These are phyloP conservation scores for Lutjanus campechanus DNA, from an alignment of 2,797 vertebrate genomes.

Conservation along the genomic window DNA sequence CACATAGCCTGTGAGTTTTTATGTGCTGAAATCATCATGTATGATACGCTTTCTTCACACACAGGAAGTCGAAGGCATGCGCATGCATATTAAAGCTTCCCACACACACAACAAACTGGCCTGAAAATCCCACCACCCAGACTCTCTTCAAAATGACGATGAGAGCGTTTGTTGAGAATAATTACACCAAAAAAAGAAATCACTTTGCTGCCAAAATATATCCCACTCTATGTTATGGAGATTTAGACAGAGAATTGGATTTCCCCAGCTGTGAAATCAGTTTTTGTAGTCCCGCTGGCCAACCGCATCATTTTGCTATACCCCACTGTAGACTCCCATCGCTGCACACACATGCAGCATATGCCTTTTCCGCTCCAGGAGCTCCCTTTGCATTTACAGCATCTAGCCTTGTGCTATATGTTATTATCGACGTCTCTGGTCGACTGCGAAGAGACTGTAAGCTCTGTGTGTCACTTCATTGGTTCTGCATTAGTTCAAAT, in stretches of 20 bases:
- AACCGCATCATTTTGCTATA: slow-evolving; percentile 70
- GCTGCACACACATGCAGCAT: slow-evolving; percentile 53
- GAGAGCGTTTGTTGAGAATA: slow-evolving; percentile 70
- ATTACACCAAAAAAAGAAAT: slow-evolving; percentile 75
- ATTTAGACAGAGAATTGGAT: slow-evolving; percentile 84
- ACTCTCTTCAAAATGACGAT: slow-evolving; percentile 51
- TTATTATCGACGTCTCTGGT: slow-evolving; percentile 49
- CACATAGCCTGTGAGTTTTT: slow-evolving; percentile 34
- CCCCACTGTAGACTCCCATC: slow-evolving; percentile 50
- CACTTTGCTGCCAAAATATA: slow-evolving; percentile 77
- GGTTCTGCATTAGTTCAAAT: slow-evolving; percentile 51
- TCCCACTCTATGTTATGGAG: slow-evolving; percentile 78
- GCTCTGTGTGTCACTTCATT: slow-evolving; percentile 52
- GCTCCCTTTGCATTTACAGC: slow-evolving; percentile 53
- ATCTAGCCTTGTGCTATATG: slow-evolving; percentile 44
- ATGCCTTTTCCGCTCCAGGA: slow-evolving; percentile 48
- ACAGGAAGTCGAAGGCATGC: slow-evolving; percentile 37
- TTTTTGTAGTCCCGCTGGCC: slow-evolving; percentile 81
- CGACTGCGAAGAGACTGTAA: slow-evolving; percentile 22
- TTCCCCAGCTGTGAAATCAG: slow-evolving; percentile 85
- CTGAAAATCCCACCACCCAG: slow-evolving; percentile 48
- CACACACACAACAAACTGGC: slow-evolving; percentile 36
- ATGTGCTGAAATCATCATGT: slow-evolving; percentile 24
- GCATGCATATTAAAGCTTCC: slow-evolving; percentile 37
- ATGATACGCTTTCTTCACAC: slow-evolving; percentile 21